phyloP scores from a whole-genome alignment of 2,113 vertebrate species.

The Alexandromys fortis region DNA sequence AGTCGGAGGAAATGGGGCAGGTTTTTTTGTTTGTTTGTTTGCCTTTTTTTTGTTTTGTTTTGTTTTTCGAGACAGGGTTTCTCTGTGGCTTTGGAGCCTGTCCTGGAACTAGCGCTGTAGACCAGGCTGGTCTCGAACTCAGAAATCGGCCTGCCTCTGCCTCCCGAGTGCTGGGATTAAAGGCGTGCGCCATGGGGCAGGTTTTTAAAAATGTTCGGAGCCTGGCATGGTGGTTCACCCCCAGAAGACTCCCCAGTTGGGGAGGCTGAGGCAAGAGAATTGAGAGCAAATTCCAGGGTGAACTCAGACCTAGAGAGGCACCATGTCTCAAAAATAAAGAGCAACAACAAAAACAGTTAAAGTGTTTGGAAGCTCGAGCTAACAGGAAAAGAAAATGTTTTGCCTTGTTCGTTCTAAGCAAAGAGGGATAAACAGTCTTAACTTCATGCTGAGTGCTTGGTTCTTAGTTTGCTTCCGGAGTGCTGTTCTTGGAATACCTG shows the following conservation, averaged over 20 bases:
- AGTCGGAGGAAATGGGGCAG: not conserved
- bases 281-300: not conserved
- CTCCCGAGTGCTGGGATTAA: too few species aligned
- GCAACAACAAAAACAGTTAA: not conserved
- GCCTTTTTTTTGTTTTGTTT: too few species aligned
- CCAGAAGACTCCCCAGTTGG: not conserved
- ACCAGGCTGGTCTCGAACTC: too few species aligned
- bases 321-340: not conserved
- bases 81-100: too few species aligned
- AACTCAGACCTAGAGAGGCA: not conserved
- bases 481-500: not conserved
- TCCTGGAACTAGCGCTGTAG: too few species aligned
- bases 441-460: not conserved
- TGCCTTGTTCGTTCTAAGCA: not conserved
- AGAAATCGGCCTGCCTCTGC: too few species aligned
- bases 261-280: not conserved
- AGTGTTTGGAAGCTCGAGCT: not conserved
- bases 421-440: not conserved
- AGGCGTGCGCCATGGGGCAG: not conserved
- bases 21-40: too few species aligned
- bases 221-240: not conserved
- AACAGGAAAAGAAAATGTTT: not conserved
- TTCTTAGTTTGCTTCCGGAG: constrained; percentile 23
- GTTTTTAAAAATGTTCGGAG: not conserved
- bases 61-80: too few species aligned